phyloP scores from a whole-genome alignment of 2,797 vertebrate genomes.

The Lagocephalus sceleratus region DNA sequence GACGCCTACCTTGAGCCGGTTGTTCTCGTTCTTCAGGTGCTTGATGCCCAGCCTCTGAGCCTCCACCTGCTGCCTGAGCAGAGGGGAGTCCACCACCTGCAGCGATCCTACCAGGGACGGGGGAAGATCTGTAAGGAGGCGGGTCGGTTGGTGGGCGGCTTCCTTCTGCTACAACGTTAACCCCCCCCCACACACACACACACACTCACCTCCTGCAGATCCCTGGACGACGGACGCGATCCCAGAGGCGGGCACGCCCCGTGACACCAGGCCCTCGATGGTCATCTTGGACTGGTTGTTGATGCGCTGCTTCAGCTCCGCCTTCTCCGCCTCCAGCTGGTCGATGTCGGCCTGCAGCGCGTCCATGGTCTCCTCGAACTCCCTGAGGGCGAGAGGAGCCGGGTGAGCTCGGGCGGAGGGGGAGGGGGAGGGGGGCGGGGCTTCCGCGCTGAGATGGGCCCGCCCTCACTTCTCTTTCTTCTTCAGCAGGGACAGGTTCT shows the following conservation, averaged over 20 bases:
- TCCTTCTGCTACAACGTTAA: background rate
- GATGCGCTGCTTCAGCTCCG: constrained; percentile 89
- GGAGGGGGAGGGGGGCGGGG: too few relatives aligned
- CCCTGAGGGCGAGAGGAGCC: constrained; percentile 68
- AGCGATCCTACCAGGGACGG: constrained; percentile 68
- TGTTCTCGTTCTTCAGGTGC: constrained; percentile 88
- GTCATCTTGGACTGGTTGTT: constrained; percentile 90
- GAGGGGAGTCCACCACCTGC: constrained; percentile 88
- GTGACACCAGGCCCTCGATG: constrained; percentile 78
- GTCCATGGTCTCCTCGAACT: constrained; percentile 98
- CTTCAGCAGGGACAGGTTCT: constrained; percentile 85
- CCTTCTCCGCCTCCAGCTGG: constrained; percentile 94
- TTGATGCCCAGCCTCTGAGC: constrained; percentile 84
- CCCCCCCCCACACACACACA: background rate
- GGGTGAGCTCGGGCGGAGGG: too few relatives aligned
- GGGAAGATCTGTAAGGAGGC: constrained; percentile 41
- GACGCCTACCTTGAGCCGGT: constrained; percentile 79
- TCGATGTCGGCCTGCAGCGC: constrained; percentile 96
- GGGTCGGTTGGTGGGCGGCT: background rate
- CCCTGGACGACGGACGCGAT: constrained; percentile 89
- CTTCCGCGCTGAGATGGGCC: too few relatives aligned
- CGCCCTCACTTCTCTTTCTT: constrained; percentile 92
- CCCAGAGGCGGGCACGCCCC: constrained; percentile 78
- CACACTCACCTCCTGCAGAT: constrained; percentile 79
- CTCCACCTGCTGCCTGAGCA: constrained; percentile 88